Percentiles rank a stretch among this genome's conserved stretches.
Evolutionary conservation across 2,797 vertebrate genomes (phyloP).

Genomic region (Setipinna tenuifilis): DNA sequence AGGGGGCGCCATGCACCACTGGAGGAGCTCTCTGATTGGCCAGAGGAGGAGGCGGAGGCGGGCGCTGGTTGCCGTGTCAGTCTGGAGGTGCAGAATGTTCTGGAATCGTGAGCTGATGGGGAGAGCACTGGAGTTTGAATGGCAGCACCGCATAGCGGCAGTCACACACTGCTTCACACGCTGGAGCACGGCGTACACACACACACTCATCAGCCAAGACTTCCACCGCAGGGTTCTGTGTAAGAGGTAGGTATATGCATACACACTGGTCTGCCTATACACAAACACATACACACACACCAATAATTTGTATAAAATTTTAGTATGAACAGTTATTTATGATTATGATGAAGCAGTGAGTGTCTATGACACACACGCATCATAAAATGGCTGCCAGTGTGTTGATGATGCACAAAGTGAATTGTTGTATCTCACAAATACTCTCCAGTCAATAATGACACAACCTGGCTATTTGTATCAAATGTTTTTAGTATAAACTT

Average conservation of each 20-base stretch:
- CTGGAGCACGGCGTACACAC: slow-evolving; percentile 26
- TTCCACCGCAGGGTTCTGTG: neutral
- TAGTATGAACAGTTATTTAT: no score
- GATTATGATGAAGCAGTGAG: no score
- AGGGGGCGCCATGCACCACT: neutral
- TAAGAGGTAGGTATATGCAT: slow-evolving; percentile 30
- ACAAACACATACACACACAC: neutral
- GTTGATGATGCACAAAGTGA: no score
- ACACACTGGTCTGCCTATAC: no score
- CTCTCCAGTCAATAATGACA: no score
- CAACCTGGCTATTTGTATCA: no score
- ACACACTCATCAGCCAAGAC: slow-evolving; percentile 9
- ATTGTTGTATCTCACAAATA: no score
- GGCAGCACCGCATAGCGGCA: neutral
- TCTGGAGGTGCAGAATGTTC: slow-evolving; percentile 27
- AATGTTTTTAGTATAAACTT: no score
- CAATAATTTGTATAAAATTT: no score
- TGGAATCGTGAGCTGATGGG: slow-evolving; percentile 11
- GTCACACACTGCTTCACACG: neutral
- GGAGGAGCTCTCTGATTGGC: slow-evolving; percentile 32
- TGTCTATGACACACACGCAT: no score
- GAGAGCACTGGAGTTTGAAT: neutral
- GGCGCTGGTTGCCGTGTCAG: neutral
- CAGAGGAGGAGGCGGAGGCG: slow-evolving; percentile 16
- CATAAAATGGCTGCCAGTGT: no score